Conservation (phyloP, 2,888 invertebrate genomes). For the Stenodema calcarata region DNA sequence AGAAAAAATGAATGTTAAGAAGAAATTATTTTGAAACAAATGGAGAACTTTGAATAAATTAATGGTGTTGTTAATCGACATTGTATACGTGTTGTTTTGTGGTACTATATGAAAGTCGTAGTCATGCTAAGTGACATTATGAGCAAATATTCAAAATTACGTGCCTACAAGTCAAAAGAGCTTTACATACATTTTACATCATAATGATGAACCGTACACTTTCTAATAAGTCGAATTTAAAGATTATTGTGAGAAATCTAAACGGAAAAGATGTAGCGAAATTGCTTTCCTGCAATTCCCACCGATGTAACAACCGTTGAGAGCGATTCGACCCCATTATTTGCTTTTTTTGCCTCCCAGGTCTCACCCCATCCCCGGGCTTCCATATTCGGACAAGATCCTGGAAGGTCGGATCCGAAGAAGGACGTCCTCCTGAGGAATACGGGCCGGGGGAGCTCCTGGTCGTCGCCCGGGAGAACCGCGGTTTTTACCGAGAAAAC, state of each 20-base stretch:
- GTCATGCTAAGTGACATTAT: too few species aligned
- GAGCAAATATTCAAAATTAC: too few species aligned
- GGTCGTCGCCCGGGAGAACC: neutral
- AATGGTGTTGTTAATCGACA: too few species aligned
- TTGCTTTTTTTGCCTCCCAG: neutral
- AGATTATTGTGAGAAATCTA: too few species aligned
- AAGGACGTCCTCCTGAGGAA: neutral
- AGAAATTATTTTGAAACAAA: neutral
- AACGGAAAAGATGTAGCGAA: too few species aligned
- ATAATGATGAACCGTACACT: too few species aligned
- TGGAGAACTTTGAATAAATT: too few species aligned
- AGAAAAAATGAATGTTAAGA: neutral
- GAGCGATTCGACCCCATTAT: neutral
- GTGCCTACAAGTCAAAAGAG: too few species aligned
- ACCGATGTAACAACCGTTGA: neutral
- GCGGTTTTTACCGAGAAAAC: neutral
- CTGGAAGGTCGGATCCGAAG: neutral
- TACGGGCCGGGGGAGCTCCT: neutral
- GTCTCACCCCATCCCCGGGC: neutral
- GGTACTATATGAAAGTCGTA: too few species aligned
- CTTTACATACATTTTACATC: too few species aligned
- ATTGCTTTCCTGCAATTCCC: neutral
- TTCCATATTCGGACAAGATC: neutral
- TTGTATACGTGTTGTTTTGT: too few species aligned
- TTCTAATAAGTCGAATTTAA: too few species aligned